A percentile compares a stretch with the other conserved stretches of the same genome.
Evolutionary conservation across 2,797 vertebrate species (phyloP).

Genomic region (Cyprinella venusta): DNA sequence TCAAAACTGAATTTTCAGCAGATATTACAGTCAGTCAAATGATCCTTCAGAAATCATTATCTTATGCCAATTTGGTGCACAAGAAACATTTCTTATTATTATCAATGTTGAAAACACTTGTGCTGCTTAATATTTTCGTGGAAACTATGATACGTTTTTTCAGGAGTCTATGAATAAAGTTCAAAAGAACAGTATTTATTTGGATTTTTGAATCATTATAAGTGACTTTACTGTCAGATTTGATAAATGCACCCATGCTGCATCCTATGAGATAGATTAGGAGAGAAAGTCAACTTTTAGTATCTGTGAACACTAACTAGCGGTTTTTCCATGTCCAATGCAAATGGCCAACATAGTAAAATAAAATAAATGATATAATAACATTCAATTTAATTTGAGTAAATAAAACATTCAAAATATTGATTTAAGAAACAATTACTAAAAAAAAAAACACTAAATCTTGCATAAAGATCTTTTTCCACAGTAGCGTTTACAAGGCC

Average conservation of each 20-base stretch:
- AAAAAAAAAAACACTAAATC: constrained; percentile 11
- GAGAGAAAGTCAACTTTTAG: neutral
- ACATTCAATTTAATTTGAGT: neutral
- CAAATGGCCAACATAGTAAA: neutral
- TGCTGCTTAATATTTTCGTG: neutral
- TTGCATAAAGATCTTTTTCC: constrained; percentile 10
- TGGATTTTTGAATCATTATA: neutral
- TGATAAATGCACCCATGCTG: neutral
- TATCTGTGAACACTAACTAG: neutral
- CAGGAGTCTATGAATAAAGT: neutral
- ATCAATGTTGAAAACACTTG: neutral
- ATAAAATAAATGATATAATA: neutral
- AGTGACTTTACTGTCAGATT: neutral
- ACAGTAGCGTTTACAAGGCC: neutral
- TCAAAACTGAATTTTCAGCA: neutral
- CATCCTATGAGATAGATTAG: neutral
- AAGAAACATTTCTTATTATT: neutral
- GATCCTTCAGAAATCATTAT: neutral
- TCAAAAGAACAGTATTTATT: neutral
- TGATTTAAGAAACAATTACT: neutral
- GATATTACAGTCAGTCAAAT: neutral
- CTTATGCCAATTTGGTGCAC: neutral
- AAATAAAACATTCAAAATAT: neutral
- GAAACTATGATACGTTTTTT: neutral
- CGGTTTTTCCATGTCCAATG: neutral